phyloP scores from a whole-genome alignment of 1,140 invertebrate genomes.

The Drosophila carrolli region DNA sequence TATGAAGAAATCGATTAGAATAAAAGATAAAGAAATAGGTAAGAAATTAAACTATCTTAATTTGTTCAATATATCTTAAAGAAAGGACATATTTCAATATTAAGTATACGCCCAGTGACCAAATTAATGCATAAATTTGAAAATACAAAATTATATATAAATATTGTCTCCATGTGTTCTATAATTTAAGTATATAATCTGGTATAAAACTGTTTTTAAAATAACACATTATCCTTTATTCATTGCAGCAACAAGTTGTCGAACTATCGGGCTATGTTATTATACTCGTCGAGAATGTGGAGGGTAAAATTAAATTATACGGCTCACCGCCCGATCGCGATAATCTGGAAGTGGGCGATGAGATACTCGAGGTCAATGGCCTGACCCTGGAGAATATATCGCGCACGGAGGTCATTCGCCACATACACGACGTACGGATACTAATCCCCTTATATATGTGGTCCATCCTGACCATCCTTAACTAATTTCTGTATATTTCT shows the following conservation, averaged over 20 bases:
- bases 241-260: slow-evolving; percentile 87
- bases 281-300: slow-evolving; percentile 96
- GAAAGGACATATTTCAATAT: neutral
- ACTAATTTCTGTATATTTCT: neutral
- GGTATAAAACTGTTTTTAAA: neutral
- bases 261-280: slow-evolving; percentile 98
- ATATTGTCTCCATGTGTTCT: too few relatives aligned
- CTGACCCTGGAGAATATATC: slow-evolving; percentile 94
- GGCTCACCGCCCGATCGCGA: slow-evolving; percentile 98
- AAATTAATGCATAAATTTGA: too few relatives aligned
- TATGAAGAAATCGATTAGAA: too few relatives aligned
- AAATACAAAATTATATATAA: too few relatives aligned
- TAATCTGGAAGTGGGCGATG: slow-evolving; percentile 96
- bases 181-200: too few relatives aligned
- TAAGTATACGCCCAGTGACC: slow-evolving; percentile 1
- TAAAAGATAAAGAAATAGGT: too few relatives aligned
- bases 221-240: neutral
- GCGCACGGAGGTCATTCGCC: slow-evolving; percentile 94
- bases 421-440: slow-evolving; percentile 94
- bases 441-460: neutral
- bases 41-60: too few relatives aligned
- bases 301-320: slow-evolving; percentile 97
- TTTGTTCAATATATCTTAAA: too few relatives aligned
- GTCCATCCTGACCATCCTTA: too few relatives aligned
- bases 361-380: slow-evolving; percentile 98